phyloP scores from a whole-genome alignment of 2,797 vertebrate genomes.

The Cryptoblepharus egeriae region DNA sequence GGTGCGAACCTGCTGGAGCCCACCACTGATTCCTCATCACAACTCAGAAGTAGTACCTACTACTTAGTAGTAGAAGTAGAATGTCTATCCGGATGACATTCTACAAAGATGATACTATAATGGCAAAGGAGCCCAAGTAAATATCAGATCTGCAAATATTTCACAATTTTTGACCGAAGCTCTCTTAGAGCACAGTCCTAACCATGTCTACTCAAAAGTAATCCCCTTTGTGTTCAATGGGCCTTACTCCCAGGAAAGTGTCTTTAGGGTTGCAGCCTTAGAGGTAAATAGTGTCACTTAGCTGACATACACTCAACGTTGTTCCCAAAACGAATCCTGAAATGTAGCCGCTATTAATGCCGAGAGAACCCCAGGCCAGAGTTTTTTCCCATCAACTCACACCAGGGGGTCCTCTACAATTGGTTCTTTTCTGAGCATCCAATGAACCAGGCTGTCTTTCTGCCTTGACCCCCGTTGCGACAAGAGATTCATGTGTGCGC shows the following conservation, averaged over 20 bases:
- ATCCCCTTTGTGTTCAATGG: too few relatives aligned
- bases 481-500: background rate
- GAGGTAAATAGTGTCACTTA: background rate
- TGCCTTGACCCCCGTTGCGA: background rate
- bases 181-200: too few relatives aligned
- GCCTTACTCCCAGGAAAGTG: too few relatives aligned
- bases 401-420: slow-evolving; percentile 13
- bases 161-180: background rate
- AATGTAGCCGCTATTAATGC: background rate
- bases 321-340: background rate
- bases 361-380: background rate
- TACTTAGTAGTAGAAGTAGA: too few relatives aligned
- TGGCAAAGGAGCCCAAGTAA: background rate
- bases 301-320: background rate
- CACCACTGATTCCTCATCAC: too few relatives aligned
- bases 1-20: too few relatives aligned
- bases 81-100: background rate
- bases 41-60: too few relatives aligned
- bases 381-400: slow-evolving; percentile 7
- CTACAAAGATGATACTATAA: background rate
- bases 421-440: slow-evolving; percentile 1
- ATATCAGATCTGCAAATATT: background rate
- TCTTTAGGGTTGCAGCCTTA: too few relatives aligned
- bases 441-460: background rate
- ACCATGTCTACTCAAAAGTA: too few relatives aligned